These are phyloP conservation scores for Clarias fuscus DNA, from an alignment of 2,797 vertebrate genomes.

Conservation along the genomic window DNA sequence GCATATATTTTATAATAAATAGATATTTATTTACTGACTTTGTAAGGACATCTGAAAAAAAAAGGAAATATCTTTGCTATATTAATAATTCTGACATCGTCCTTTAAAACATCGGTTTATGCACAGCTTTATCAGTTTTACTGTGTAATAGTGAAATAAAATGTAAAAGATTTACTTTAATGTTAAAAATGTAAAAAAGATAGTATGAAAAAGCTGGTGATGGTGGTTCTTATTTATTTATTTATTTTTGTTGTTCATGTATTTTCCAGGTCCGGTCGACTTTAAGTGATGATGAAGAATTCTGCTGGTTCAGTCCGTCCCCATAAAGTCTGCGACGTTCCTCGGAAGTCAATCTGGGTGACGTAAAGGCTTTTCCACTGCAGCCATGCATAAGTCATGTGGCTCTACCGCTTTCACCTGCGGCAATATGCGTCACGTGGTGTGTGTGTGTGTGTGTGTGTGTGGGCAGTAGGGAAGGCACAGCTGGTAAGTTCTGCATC, in stretches of 20 bases:
- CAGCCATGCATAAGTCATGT: constrained; percentile 27
- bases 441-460: constrained; percentile 3
- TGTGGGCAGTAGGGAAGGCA: constrained; percentile 23
- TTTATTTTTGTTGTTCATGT: neutral
- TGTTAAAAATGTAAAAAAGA: neutral
- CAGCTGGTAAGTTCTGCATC: constrained; percentile 51
- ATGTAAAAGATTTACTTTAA: neutral
- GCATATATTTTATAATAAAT: neutral
- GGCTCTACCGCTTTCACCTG: constrained; percentile 31
- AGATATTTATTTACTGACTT: neutral
- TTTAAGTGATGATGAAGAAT: neutral
- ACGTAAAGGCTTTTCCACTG: constrained; percentile 26
- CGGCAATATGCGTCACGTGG: constrained; percentile 15
- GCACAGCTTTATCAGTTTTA: neutral
- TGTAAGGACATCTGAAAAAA: neutral
- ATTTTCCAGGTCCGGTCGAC: neutral
- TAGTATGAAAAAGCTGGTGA: too few relatives aligned
- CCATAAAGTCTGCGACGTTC: constrained; percentile 14
- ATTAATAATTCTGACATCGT: neutral
- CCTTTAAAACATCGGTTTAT: neutral
- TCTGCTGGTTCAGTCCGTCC: neutral
- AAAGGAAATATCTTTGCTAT: neutral
- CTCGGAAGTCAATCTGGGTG: constrained; percentile 13
- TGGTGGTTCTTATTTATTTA: neutral
- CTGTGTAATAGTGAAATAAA: neutral